Conservation (phyloP, 2,113 vertebrate genomes). For the Phaetusa simplex region DNA sequence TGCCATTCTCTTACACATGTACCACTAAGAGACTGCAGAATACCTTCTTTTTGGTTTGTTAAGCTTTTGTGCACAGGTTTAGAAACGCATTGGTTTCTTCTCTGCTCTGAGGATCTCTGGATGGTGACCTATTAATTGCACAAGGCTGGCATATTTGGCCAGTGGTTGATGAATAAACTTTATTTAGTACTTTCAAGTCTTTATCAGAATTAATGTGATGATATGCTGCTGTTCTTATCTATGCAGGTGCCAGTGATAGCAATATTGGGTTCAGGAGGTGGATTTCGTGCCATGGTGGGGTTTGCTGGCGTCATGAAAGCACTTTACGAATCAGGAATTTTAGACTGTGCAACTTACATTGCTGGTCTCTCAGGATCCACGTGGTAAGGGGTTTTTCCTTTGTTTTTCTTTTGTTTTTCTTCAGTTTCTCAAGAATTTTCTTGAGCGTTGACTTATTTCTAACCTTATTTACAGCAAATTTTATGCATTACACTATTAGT, state of each 20-base stretch:
- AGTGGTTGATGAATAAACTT: background rate
- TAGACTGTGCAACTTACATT: conserved; percentile 92
- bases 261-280: conserved; percentile 91
- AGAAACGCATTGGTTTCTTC: background rate
- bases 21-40: background rate
- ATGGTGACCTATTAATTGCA: background rate
- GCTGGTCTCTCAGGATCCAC: conserved; percentile 97
- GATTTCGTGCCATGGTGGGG: conserved; percentile 95
- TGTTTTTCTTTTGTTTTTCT: background rate
- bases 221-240: background rate
- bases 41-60: background rate
- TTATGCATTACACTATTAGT: fast-evolving
- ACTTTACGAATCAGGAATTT: conserved; percentile 89
- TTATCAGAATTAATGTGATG: background rate
- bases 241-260: conserved; percentile 93
- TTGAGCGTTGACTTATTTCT: background rate
- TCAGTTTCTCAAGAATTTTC: background rate
- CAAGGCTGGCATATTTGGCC: background rate
- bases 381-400: conserved; percentile 78
- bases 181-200: background rate
- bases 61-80: background rate
- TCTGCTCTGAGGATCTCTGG: background rate
- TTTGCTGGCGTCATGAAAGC: conserved; percentile 98
- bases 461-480: background rate
- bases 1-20: background rate